Conservation (phyloP, 1,140 invertebrate species). For the Cyclargus thomasi region DNA sequence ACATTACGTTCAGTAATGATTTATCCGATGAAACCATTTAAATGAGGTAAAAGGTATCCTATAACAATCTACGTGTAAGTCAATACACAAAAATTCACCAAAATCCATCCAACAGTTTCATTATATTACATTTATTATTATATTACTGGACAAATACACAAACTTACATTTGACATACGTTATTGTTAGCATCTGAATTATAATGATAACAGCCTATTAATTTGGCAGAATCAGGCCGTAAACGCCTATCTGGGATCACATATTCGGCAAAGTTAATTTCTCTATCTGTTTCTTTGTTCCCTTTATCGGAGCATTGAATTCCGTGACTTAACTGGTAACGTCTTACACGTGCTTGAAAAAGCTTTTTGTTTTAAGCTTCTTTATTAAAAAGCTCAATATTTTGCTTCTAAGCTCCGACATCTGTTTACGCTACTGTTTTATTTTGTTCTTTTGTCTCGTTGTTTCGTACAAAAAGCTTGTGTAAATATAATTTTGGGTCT, state of each 20-base stretch:
- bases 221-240: neutral
- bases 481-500: neutral
- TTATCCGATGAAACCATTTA: too few relatives aligned
- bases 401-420: neutral
- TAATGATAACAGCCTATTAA: neutral
- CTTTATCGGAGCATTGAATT: constrained; percentile 11
- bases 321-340: constrained; percentile 10
- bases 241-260: neutral
- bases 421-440: neutral
- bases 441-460: neutral
- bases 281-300: constrained; percentile 16
- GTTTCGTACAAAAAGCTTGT: neutral
- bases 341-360: neutral
- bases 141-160: too few relatives aligned
- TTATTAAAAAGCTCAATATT: constrained; percentile 9
- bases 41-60: too few relatives aligned
- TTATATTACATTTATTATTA: too few relatives aligned
- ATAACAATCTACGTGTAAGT: too few relatives aligned
- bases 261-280: constrained; percentile 12
- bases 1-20: too few relatives aligned
- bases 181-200: neutral
- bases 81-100: too few relatives aligned
- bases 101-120: too few relatives aligned
- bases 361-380: neutral
- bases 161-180: too few relatives aligned